A percentile compares a stretch with the other conserved stretches of the same genome.
Conservation (phyloP, 2,888 invertebrate species). For the Hyles lineata region DNA sequence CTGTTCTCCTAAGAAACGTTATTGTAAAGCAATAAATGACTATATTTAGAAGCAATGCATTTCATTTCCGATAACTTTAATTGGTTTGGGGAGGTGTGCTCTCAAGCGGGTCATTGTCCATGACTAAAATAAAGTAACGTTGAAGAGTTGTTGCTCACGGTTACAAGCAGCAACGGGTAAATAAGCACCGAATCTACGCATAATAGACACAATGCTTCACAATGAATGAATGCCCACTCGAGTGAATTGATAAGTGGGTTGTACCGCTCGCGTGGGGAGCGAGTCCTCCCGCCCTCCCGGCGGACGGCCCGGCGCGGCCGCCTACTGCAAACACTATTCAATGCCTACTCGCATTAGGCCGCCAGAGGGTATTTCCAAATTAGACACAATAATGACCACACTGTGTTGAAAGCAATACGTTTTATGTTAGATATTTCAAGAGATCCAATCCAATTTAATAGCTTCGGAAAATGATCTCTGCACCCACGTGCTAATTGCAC, state of each 20-base stretch:
- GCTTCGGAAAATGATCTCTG: background rate
- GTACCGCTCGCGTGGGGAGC: conserved; percentile 65
- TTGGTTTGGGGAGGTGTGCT: background rate
- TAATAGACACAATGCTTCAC: conserved; percentile 79
- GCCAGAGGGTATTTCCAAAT: background rate
- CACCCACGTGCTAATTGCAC: too few relatives aligned
- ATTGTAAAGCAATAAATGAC: conserved; percentile 23
- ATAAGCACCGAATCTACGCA: conserved; percentile 74
- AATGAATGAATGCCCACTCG: conserved; percentile 83
- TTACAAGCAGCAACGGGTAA: conserved; percentile 63
- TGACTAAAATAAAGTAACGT: conserved; percentile 29
- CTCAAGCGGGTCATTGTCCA: conserved; percentile 22
- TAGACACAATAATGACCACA: background rate
- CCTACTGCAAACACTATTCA: conserved; percentile 3
- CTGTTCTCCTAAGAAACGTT: background rate
- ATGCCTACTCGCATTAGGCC: conserved; percentile 24
- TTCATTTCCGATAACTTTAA: conserved; percentile 13
- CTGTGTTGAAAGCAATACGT: background rate
- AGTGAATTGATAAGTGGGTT: conserved; percentile 84
- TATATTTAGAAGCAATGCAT: conserved; percentile 9
- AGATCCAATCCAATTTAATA: too few relatives aligned
- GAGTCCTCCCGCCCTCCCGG: conserved; percentile 63
- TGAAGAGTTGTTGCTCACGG: conserved; percentile 40
- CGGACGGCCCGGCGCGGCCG: conserved; percentile 39
- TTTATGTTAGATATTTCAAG: background rate